Evolutionary conservation across 2,113 vertebrate genomes (phyloP).

Genomic region (Gracilinanus agilis): DNA sequence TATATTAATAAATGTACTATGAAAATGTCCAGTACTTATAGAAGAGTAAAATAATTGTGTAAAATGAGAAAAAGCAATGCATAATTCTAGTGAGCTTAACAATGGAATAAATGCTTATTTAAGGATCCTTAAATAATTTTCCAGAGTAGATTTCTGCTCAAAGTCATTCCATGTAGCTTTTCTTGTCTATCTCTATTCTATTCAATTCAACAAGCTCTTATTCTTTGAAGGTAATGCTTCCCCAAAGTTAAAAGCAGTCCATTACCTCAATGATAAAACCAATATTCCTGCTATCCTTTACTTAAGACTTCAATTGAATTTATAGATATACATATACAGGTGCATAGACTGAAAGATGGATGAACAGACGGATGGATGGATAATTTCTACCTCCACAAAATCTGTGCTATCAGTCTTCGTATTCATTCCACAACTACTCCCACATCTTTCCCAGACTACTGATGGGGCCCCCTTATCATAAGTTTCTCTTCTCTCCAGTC

Average conservation of each 20-base stretch:
- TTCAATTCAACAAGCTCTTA: background rate
- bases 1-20: background rate
- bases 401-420: background rate
- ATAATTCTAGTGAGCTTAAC: background rate
- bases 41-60: background rate
- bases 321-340: background rate
- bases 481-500: background rate
- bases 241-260: background rate
- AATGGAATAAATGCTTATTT: background rate
- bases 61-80: background rate
- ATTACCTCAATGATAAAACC: background rate
- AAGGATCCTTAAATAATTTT: background rate
- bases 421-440: background rate
- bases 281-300: background rate
- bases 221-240: conserved; percentile 3
- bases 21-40: background rate
- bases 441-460: background rate
- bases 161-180: background rate
- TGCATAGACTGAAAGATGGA: background rate
- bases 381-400: background rate
- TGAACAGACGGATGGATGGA: background rate
- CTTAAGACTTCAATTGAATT: background rate
- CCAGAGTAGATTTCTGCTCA: background rate
- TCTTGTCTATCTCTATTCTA: background rate
- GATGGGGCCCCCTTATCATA: background rate